phyloP scores from a whole-genome alignment of 2,113 vertebrate genomes.

The Sciurus niger region DNA sequence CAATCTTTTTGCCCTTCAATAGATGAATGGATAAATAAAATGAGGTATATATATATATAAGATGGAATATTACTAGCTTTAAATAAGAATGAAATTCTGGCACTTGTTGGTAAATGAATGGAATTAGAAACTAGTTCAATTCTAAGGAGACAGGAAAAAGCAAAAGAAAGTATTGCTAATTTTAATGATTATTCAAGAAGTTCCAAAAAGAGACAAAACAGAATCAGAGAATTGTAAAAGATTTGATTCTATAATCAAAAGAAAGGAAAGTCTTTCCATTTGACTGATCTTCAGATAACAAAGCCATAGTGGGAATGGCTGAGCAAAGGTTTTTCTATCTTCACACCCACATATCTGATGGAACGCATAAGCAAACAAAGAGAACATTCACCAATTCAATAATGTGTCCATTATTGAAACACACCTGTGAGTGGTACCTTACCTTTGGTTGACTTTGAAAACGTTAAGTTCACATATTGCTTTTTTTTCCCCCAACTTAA shows the following conservation, averaged over 20 bases:
- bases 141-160: not conserved
- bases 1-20: no score
- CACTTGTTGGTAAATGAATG: no score
- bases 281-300: constrained; percentile 58
- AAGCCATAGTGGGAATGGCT: constrained; percentile 32
- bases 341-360: not conserved
- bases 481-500: not conserved
- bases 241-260: constrained; percentile 53
- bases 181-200: constrained; percentile 43
- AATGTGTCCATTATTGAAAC: constrained; percentile 22
- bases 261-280: constrained; percentile 43
- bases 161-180: not conserved
- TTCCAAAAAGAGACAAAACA: constrained; percentile 19
- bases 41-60: no score
- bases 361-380: constrained; percentile 41
- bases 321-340: constrained; percentile 43
- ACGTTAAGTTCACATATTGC: not conserved
- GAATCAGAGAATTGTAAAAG: constrained; percentile 8
- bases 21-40: no score
- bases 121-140: not conserved
- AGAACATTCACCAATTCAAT: not conserved
- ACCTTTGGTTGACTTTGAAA: constrained; percentile 28
- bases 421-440: not conserved
- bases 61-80: no score
- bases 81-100: no score